These are phyloP conservation scores for Syngnathus scovelli DNA, from an alignment of 2,113 vertebrate genomes.

Conservation along the genomic window DNA sequence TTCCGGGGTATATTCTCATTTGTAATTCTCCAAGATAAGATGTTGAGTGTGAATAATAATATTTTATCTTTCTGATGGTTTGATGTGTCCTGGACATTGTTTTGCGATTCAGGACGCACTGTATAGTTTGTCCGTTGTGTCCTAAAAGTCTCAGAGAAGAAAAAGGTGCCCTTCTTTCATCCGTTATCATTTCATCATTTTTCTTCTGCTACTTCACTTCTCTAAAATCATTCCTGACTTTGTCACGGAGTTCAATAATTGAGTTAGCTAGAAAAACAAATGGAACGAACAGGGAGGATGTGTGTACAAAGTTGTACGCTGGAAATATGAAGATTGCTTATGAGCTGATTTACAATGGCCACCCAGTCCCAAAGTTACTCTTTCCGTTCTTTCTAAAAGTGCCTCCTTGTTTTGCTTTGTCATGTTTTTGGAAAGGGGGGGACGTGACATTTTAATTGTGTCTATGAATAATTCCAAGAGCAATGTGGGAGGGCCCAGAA, in stretches of 20 bases:
- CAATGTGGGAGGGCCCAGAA: constrained; percentile 28
- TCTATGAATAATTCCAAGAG: constrained; percentile 28
- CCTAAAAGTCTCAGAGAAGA: neutral
- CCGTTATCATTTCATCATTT: constrained; percentile 38
- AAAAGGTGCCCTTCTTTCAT: constrained; percentile 41
- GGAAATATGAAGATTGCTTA: constrained; percentile 37
- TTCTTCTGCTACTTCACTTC: constrained; percentile 35
- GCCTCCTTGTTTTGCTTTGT: constrained; percentile 21
- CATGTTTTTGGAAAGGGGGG: constrained; percentile 33
- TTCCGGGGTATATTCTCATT: neutral
- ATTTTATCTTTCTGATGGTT: neutral
- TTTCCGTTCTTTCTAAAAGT: constrained; percentile 37
- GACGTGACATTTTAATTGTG: constrained; percentile 44
- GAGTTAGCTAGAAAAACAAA: constrained; percentile 63
- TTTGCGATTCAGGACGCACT: neutral
- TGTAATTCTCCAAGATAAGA: neutral
- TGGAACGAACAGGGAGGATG: constrained; percentile 9
- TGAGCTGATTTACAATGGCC: constrained; percentile 54
- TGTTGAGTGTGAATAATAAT: neutral
- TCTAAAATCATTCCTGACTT: constrained; percentile 42
- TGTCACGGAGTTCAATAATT: constrained; percentile 57
- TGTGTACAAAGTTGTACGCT: constrained; percentile 15
- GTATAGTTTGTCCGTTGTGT: no score
- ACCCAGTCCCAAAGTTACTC: constrained; percentile 37
- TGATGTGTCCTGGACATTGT: neutral